Evolutionary conservation across 2,113 vertebrate genomes (phyloP).

Genomic region (Poicephalus meyeri): DNA sequence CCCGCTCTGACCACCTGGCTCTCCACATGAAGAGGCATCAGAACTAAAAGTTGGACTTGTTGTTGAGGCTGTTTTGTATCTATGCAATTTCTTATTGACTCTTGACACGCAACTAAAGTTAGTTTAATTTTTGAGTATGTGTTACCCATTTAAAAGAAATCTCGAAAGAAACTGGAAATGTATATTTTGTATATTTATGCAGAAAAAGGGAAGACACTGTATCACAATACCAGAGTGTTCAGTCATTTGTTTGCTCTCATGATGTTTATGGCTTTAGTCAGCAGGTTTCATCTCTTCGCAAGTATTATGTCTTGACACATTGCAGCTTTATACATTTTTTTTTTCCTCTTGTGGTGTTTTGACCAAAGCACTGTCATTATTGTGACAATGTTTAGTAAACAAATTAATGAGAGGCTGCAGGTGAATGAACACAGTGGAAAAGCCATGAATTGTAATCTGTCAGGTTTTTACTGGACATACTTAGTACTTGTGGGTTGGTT

Average conservation of each 20-base stretch:
- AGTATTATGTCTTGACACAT: slow-evolving; percentile 65
- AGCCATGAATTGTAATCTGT: slow-evolving; percentile 62
- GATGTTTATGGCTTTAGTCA: slow-evolving; percentile 58
- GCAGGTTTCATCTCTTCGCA: slow-evolving; percentile 77
- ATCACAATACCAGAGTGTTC: slow-evolving; percentile 68
- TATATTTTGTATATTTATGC: slow-evolving; percentile 86
- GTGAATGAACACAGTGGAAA: slow-evolving; percentile 62
- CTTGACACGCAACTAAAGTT: not conserved
- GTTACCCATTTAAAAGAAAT: slow-evolving; percentile 38
- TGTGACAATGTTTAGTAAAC: slow-evolving; percentile 75
- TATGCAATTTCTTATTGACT: slow-evolving; percentile 63
- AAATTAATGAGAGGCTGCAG: slow-evolving; percentile 57
- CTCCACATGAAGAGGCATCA: slow-evolving; percentile 98
- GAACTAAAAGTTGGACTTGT: slow-evolving; percentile 74
- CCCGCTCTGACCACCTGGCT: slow-evolving; percentile 96
- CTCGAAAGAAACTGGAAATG: slow-evolving; percentile 78
- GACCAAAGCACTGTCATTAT: slow-evolving; percentile 73
- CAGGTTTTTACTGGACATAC: slow-evolving; percentile 71
- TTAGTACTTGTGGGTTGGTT: not conserved
- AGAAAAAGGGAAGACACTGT: slow-evolving; percentile 78
- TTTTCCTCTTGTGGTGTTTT: slow-evolving; percentile 62
- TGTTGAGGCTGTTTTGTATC: not conserved
- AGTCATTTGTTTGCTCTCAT: slow-evolving; percentile 66
- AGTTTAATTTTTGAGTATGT: slow-evolving; percentile 52
- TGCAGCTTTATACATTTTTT: slow-evolving; percentile 26